A percentile compares a stretch with the other conserved stretches of the same genome.
These are phyloP conservation scores for Lasaia peninsularis DNA, from an alignment of 1,140 invertebrate genomes.

Conservation along the genomic window DNA sequence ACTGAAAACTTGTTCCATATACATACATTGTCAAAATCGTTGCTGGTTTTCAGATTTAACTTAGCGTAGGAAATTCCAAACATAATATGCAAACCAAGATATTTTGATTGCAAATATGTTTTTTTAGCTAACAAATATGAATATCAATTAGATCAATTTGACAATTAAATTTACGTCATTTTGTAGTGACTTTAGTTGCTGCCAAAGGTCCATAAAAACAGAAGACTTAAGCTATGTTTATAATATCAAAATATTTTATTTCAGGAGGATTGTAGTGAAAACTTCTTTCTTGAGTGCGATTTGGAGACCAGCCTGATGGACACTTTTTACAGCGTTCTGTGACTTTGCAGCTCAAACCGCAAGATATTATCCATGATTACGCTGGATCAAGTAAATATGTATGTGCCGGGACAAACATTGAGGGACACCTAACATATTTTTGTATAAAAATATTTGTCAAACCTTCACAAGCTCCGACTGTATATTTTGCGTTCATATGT, in stretches of 20 bases:
- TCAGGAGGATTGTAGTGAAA: slow-evolving; percentile 65
- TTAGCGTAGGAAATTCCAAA: too few species aligned
- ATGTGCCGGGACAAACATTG: background rate
- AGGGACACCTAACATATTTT: slow-evolving; percentile 3
- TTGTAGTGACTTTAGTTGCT: too few species aligned
- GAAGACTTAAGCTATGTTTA: background rate
- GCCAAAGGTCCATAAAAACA: background rate
- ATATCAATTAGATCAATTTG: too few species aligned
- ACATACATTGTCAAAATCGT: too few species aligned
- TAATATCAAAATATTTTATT: slow-evolving; percentile 24
- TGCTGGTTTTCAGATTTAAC: too few species aligned
- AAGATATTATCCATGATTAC: slow-evolving; percentile 7
- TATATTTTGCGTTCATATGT: slow-evolving; percentile 2
- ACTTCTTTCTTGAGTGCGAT: slow-evolving; percentile 65
- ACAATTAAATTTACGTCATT: too few species aligned
- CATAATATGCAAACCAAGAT: too few species aligned
- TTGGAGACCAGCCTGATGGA: slow-evolving; percentile 64
- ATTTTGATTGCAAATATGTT: too few species aligned
- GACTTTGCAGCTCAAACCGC: slow-evolving; percentile 27
- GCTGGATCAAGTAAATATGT: background rate
- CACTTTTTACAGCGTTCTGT: slow-evolving; percentile 63
- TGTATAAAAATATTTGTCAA: slow-evolving; percentile 2
- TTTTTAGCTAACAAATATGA: too few species aligned
- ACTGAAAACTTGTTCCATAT: too few species aligned
- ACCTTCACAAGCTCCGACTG: slow-evolving; percentile 6